A percentile compares a stretch with the other conserved stretches of the same genome.
These are phyloP conservation scores for Poeciliopsis gracilis DNA, from an alignment of 2,797 vertebrate species.

Conservation along the genomic window DNA sequence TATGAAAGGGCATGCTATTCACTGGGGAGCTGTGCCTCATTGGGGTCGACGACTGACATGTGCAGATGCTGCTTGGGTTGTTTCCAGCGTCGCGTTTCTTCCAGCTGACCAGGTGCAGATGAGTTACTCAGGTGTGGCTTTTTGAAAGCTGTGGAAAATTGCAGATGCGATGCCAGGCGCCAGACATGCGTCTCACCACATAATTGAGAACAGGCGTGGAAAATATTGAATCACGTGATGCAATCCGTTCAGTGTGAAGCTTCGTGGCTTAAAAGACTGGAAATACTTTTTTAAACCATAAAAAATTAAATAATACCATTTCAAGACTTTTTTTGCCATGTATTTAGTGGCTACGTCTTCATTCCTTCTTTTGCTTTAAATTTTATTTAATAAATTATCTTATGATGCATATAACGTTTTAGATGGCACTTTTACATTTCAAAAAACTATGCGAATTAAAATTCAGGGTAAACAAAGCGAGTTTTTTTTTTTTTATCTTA, in stretches of 20 bases:
- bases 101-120: constrained; percentile 51
- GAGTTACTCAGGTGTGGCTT: constrained; percentile 58
- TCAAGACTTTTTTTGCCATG: not conserved
- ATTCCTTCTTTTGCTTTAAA: not conserved
- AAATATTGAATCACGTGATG: constrained; percentile 19
- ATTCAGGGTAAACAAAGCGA: not conserved
- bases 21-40: constrained; percentile 21
- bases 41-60: constrained; percentile 33
- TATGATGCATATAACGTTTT: not conserved
- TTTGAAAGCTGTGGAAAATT: constrained; percentile 29
- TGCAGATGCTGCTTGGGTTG: constrained; percentile 38
- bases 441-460: not conserved
- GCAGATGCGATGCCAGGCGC: constrained; percentile 37
- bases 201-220: constrained; percentile 14
- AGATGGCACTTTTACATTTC: not conserved
- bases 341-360: not conserved
- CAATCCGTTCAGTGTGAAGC: not conserved
- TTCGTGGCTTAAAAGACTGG: not conserved
- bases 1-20: constrained; percentile 5
- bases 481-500: not conserved
- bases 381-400: not conserved
- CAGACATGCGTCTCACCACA: constrained; percentile 30
- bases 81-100: constrained; percentile 45
- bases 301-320: not conserved
- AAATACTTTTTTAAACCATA: not conserved